Percentiles rank a stretch among this genome's conserved stretches.
Conservation (phyloP, 2,797 vertebrate species). For the Acropternis orthonyx region DNA sequence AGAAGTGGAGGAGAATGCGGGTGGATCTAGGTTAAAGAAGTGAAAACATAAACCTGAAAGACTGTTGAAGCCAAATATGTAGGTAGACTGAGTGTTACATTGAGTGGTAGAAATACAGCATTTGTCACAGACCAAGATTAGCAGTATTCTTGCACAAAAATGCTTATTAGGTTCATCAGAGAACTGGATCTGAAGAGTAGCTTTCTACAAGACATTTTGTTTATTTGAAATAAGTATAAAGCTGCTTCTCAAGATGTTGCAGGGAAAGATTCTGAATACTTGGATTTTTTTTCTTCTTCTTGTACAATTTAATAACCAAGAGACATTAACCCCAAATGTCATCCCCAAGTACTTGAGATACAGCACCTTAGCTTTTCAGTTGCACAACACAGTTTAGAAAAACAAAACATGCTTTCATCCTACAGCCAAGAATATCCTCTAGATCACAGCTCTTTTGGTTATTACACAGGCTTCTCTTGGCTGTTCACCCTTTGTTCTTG, state of each 20-base stretch:
- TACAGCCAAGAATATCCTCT: not conserved
- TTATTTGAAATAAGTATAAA: not conserved
- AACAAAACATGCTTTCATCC: not conserved
- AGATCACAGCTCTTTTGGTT: not conserved
- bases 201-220: not conserved
- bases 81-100: not conserved
- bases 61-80: not conserved
- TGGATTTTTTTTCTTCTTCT: not conserved
- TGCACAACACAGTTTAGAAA: not conserved
- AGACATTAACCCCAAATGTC: accelerated
- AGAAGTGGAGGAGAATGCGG: not conserved
- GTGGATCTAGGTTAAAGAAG: not conserved
- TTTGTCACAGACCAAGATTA: not conserved
- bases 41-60: not conserved
- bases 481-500: not conserved
- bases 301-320: not conserved
- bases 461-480: not conserved
- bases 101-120: not conserved
- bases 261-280: not conserved
- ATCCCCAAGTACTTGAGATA: not conserved
- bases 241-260: not conserved
- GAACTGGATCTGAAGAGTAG: not conserved
- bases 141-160: not conserved
- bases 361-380: not conserved
- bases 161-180: not conserved